Base-by-base conservation (phyloP, 1,140 invertebrate species). In the Zophobas morio region DNA sequence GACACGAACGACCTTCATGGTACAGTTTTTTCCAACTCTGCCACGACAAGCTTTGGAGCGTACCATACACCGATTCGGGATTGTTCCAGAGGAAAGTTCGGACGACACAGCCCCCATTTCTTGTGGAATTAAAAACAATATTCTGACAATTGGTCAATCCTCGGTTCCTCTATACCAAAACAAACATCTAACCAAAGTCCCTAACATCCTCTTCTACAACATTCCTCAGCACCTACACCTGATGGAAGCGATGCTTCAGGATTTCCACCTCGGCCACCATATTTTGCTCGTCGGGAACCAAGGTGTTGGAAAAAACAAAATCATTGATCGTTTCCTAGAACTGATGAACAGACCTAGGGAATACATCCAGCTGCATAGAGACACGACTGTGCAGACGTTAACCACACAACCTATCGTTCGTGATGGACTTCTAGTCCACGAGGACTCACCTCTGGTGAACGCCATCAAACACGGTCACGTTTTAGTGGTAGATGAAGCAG, bases 261-360 rank as follows among this genome's bases (percentile, higher is more conserved):
- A 99, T 86, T 99, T 97, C 85, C 86, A 93, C 6, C 89, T 99
- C 1, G 96, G 96, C 0, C 95, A 98, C 82, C 96, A 99, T 90
- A 87, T 99, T 8, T 88, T 99, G 6, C 85, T 99, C 39, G 96
- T 99, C 53, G 98, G 98, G 0, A 99, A 99, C 87, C 98, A 99
- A 88, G 94, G 96, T 8, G 95, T 97, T 0, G 97, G 97, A 1
- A 99, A 99, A 86, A 99, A 99, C 86, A 99, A 99, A 91, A 93
- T 99, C n/a, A 93, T 95, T 1, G 98, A 99, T 86, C 90, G 96
- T 79, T 90, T 99, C 73, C 86, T 99, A 1, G 93, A 98, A 83
- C 84, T 99, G 0, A 84, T 99, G 51, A 97, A 97, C 84, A 87
- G 94, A 46, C 97, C 98, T 0, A 88, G 98, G 76, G 97, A 99